These are phyloP conservation scores for Mythimna loreyi DNA, from an alignment of 2,888 invertebrate genomes.

Conservation along the genomic window DNA sequence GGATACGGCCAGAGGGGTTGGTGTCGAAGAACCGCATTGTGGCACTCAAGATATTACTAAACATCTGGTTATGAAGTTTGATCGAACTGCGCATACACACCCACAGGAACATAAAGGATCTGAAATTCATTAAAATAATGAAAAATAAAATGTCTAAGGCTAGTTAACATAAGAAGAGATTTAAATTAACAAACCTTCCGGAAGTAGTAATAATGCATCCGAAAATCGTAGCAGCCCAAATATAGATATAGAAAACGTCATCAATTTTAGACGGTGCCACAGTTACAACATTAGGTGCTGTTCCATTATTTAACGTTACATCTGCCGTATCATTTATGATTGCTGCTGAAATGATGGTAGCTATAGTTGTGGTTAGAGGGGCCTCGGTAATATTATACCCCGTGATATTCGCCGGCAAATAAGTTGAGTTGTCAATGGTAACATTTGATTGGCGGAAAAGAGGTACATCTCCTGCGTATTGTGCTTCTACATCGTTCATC, in stretches of 20 bases:
- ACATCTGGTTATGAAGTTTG: constrained; percentile 95
- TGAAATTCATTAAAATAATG: constrained; percentile 66
- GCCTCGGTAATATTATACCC: constrained; percentile 26
- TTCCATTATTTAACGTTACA: constrained; percentile 1
- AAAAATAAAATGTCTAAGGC: neutral
- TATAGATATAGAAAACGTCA: constrained; percentile 84
- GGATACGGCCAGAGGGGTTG: constrained; percentile 96
- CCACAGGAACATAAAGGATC: constrained; percentile 93
- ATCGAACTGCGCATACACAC: constrained; percentile 94
- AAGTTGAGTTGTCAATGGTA: constrained; percentile 8
- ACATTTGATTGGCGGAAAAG: constrained; percentile 15
- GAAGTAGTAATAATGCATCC: constrained; percentile 91
- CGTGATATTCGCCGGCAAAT: constrained; percentile 15
- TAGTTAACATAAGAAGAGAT: no score
- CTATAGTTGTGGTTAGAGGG: constrained; percentile 16
- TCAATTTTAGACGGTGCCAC: constrained; percentile 67
- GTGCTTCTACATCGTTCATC: constrained; percentile 83
- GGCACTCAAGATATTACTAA: constrained; percentile 93
- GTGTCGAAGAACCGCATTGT: constrained; percentile 96
- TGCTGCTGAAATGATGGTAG: constrained; percentile 17
- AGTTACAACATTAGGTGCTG: constrained; percentile 29
- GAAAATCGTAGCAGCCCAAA: constrained; percentile 91
- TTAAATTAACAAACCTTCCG: constrained; percentile 75
- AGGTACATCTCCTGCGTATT: constrained; percentile 37
- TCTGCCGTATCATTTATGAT: constrained; percentile 19